A percentile compares a stretch with the other conserved stretches of the same genome.
Conservation (phyloP, 2,888 invertebrate species). For the Drosophila tanythrix region DNA sequence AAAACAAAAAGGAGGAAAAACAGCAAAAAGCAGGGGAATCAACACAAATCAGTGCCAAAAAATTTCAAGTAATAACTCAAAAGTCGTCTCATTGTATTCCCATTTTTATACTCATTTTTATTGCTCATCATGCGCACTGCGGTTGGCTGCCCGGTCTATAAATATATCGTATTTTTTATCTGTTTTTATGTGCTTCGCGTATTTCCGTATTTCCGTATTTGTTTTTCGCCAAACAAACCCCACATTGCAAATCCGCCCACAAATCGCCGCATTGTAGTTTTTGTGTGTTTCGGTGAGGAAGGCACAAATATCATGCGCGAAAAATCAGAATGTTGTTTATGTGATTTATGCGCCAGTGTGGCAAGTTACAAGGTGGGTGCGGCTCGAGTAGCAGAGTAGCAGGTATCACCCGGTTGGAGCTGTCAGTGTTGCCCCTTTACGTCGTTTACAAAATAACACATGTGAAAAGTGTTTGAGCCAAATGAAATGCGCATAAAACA, state of each 20-base stretch:
- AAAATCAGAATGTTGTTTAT: conserved; percentile 75
- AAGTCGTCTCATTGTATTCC: conserved; percentile 65
- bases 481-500: conserved; percentile 70
- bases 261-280: conserved; percentile 44
- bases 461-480: conserved; percentile 60
- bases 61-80: conserved; percentile 70
- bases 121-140: conserved; percentile 69
- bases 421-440: conserved; percentile 23
- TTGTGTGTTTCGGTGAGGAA: conserved; percentile 43
- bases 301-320: conserved; percentile 75
- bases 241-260: conserved; percentile 29
- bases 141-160: conserved; percentile 31
- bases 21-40: not conserved
- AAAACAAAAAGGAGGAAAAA: conserved; percentile 1
- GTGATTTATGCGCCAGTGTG: conserved; percentile 67
- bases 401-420: conserved; percentile 7
- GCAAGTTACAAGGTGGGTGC: not conserved
- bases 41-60: conserved; percentile 71
- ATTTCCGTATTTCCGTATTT: conserved; percentile 32
- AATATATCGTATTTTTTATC: conserved; percentile 24
- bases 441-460: conserved; percentile 28
- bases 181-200: conserved; percentile 29
- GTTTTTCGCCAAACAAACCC: conserved; percentile 15
- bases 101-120: conserved; percentile 73
- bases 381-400: conserved; percentile 1